These are phyloP conservation scores for Amniataba percoides DNA, from an alignment of 2,797 vertebrate species.

Conservation along the genomic window DNA sequence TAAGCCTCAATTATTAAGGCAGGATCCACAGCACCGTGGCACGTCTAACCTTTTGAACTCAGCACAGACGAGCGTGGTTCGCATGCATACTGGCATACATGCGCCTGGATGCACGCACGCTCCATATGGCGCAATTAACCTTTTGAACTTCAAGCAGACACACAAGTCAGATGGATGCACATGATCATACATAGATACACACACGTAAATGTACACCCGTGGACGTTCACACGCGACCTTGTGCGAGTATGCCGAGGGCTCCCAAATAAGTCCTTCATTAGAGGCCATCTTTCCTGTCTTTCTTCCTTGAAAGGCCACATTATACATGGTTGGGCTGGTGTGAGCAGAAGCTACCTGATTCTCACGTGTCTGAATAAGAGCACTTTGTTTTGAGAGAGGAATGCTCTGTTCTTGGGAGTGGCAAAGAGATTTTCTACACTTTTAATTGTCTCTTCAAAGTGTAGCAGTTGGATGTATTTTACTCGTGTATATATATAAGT, in stretches of 20 bases:
- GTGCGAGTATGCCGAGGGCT: constrained; percentile 13
- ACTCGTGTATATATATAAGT: constrained; percentile 15
- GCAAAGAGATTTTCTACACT: constrained; percentile 20
- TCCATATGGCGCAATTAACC: constrained; percentile 74
- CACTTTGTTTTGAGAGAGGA: constrained; percentile 15
- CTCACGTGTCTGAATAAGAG: constrained; percentile 23
- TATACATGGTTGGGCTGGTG: constrained; percentile 44
- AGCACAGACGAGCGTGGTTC: constrained; percentile 49
- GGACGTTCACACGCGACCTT: constrained; percentile 31
- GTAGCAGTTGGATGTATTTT: constrained; percentile 11
- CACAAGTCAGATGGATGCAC: constrained; percentile 43
- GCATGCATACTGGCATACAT: constrained; percentile 66
- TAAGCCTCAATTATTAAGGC: constrained; percentile 78
- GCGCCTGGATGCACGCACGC: constrained; percentile 58
- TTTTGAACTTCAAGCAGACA: constrained; percentile 72
- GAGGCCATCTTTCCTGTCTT: constrained; percentile 35
- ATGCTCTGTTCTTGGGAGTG: constrained; percentile 24
- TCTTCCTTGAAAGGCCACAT: constrained; percentile 54
- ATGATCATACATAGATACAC: constrained; percentile 35
- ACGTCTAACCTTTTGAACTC: constrained; percentile 75
- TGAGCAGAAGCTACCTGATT: constrained; percentile 49
- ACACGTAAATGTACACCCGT: constrained; percentile 12
- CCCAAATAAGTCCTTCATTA: constrained; percentile 41
- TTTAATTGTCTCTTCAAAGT: constrained; percentile 39
- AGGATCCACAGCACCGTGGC: constrained; percentile 61